These are phyloP conservation scores for Anorthoa munda DNA, from an alignment of 2,888 invertebrate species.

Conservation along the genomic window DNA sequence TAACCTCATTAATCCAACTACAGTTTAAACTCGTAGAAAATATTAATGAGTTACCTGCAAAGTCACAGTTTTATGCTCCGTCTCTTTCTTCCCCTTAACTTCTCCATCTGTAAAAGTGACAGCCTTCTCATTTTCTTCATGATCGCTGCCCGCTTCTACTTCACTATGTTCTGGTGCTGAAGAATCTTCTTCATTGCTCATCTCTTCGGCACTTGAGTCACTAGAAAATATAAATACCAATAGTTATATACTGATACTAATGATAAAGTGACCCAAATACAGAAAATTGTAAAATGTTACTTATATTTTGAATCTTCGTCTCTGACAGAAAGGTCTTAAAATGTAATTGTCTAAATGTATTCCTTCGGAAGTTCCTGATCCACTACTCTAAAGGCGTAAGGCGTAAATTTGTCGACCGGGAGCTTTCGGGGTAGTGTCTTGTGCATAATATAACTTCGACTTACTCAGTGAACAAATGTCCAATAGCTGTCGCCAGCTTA, in stretches of 20 bases:
- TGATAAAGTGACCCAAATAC: too few relatives aligned
- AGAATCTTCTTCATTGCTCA: conserved; percentile 85
- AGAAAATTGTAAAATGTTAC: too few relatives aligned
- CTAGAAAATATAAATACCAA: conserved; percentile 62
- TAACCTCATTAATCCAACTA: too few relatives aligned
- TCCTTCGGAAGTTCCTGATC: too few relatives aligned
- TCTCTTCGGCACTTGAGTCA: conserved; percentile 86
- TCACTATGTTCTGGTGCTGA: conserved; percentile 85
- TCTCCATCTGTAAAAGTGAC: conserved; percentile 81
- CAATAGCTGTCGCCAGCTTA: conserved; percentile 93
- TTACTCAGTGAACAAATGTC: conserved; percentile 94
- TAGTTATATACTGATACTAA: too few relatives aligned
- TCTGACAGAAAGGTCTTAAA: too few relatives aligned
- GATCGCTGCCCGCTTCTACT: conserved; percentile 73
- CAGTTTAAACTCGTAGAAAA: not conserved
- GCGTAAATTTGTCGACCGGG: too few relatives aligned
- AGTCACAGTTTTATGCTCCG: conserved; percentile 82
- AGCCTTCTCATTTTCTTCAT: conserved; percentile 78
- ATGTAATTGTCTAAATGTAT: too few relatives aligned
- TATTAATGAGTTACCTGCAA: conserved; percentile 77
- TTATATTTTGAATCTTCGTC: too few relatives aligned
- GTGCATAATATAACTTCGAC: conserved; percentile 54
- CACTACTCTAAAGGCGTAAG: too few relatives aligned
- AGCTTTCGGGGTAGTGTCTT: too few relatives aligned
- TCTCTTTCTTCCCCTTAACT: conserved; percentile 75